phyloP scores from a whole-genome alignment of 2,888 invertebrate genomes.

The Mactromeris polynyma region DNA sequence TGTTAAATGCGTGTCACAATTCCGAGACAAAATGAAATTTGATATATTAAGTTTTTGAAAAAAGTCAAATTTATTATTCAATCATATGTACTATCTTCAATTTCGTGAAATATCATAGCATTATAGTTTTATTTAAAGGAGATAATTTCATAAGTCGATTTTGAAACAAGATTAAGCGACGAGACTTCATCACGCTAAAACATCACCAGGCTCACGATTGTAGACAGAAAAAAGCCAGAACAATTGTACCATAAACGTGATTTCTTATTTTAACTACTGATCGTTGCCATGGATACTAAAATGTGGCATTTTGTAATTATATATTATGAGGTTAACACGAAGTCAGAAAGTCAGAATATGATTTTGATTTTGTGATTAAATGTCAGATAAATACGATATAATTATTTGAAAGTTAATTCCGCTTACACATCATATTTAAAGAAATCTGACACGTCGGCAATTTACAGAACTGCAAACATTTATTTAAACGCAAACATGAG shows the following conservation, averaged over 20 bases:
- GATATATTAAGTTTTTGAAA: background rate
- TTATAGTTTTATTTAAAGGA: background rate
- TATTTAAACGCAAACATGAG: no score
- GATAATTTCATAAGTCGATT: background rate
- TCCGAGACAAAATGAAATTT: background rate
- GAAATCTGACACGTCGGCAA: background rate
- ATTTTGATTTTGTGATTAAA: background rate
- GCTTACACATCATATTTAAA: background rate
- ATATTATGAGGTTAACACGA: background rate
- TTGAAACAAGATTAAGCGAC: background rate
- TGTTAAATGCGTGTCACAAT: background rate
- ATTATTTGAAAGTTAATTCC: background rate
- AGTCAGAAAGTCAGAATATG: no score
- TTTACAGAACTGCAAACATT: no score
- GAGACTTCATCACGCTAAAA: background rate
- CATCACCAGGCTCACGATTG: background rate
- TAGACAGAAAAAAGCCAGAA: background rate
- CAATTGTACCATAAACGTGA: background rate
- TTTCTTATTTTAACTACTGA: background rate
- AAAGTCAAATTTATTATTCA: background rate
- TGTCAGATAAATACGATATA: background rate
- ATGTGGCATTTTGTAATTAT: background rate
- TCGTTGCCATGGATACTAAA: background rate
- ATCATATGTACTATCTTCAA: background rate
- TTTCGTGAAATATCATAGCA: conserved; percentile 8